Conservation (phyloP, 2,113 vertebrate genomes). For the Irena cyanogastra region DNA sequence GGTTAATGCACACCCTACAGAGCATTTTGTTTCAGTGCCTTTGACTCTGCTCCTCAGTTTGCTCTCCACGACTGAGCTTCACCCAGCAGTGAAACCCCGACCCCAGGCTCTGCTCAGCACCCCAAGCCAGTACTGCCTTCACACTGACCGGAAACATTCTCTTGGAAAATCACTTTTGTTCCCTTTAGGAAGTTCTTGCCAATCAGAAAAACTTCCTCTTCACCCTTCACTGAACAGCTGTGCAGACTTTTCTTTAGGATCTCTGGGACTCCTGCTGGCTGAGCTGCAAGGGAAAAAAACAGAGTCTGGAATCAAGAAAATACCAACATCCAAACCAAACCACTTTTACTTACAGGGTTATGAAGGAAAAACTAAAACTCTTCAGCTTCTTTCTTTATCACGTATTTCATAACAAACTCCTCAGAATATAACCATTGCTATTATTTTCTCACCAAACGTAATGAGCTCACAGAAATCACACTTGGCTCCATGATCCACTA, state of each 20-base stretch:
- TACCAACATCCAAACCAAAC: background rate
- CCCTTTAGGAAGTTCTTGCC: constrained; percentile 99
- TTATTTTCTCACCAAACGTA: background rate
- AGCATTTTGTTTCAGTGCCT: background rate
- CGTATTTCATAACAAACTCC: background rate
- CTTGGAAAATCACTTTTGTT: constrained; percentile 98
- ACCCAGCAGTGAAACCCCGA: background rate
- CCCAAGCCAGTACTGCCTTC: background rate
- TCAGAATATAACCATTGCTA: background rate
- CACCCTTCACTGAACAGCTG: constrained; percentile 89
- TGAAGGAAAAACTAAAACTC: background rate
- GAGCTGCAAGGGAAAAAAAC: constrained; percentile 76
- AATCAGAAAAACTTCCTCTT: constrained; percentile 95
- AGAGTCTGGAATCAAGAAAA: background rate
- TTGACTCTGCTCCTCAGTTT: background rate
- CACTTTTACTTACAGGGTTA: background rate
- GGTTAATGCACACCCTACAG: background rate
- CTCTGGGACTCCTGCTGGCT: constrained; percentile 94
- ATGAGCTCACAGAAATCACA: background rate
- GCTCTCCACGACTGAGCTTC: background rate
- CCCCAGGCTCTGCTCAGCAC: background rate
- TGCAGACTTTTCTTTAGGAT: constrained; percentile 98
- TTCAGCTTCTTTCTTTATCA: background rate
- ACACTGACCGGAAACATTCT: constrained; percentile 87
- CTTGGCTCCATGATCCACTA: background rate